Evolutionary conservation across 2,888 invertebrate genomes (phyloP), one percentile per base, ranked within the genome.

Genomic region (Limenitis camilla): DNA sequence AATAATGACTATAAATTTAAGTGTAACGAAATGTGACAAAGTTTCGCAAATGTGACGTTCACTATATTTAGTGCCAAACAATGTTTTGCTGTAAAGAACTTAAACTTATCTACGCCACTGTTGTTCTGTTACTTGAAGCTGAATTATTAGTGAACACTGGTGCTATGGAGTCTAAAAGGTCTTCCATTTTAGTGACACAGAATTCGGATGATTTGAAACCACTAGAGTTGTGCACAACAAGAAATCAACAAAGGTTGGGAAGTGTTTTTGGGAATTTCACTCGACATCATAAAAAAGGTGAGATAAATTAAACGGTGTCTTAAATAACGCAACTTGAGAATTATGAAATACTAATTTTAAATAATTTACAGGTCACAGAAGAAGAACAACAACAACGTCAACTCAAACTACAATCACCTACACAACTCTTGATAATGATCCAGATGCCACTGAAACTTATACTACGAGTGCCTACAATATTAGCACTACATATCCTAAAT

Each of bases 1-100:
- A 78, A 83, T 72, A 73, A 83, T 86, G 86, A 87, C 85, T 76
- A 86, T 85, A 71, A 86, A 86, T 72, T 74, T 86, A 69, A 84
- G 85, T 79, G 72, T 64, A 59, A 65, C 68, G 56, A 56, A 52
- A 61, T 61, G 62, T 72, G 64, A 68, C 59, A 42, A 62, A 61
- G 60, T 63, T 66, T 65, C 64, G 63, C 79, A 70, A 75, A 81
- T 80, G 80, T 85, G 82, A 84, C 78, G 67, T 67, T 68, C 61
- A 65, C 65, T 59, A 58, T 33, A 44, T 53, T 53, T 58, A 76
- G 86, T 85, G 81, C 80, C 84, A 84, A 81, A 86, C 85, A 81
- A 87, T 87, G 87, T 78, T 76, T 81, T 82, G 78, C 79, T 79
- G 80, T 79, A 81, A 76, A 79, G 80, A 80, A 79, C 80, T 84